A percentile compares a stretch with the other conserved stretches of the same genome.
phyloP scores from a whole-genome alignment of 2,113 vertebrate genomes.

The Pteruthius melanotis region DNA sequence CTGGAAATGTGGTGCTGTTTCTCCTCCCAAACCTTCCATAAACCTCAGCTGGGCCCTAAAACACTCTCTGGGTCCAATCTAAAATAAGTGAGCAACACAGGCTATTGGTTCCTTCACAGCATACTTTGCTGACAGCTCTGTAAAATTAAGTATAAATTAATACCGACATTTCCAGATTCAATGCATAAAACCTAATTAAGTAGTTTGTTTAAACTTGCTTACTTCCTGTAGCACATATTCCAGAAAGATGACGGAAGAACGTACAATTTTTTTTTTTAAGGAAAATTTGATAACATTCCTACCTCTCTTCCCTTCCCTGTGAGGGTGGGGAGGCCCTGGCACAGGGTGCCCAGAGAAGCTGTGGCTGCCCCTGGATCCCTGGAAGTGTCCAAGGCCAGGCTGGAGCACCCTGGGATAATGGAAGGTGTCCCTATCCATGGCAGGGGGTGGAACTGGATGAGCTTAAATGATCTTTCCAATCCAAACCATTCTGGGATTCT shows the following conservation, averaged over 20 bases:
- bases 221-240: background rate
- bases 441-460: background rate
- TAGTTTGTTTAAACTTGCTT: background rate
- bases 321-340: background rate
- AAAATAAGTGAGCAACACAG: background rate
- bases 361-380: background rate
- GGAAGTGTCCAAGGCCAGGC: rapidly evolving
- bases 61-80: background rate
- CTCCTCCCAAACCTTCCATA: background rate
- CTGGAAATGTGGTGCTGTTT: background rate
- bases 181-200: background rate
- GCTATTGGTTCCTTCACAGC: background rate
- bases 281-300: background rate
- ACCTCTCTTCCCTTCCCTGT: background rate
- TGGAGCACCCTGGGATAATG: rapidly evolving
- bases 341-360: background rate
- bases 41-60: background rate
- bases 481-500: background rate
- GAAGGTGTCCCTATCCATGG: background rate
- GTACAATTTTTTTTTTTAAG: too few species aligned
- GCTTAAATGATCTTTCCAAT: background rate
- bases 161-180: background rate
- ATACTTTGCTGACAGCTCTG: background rate
- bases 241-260: background rate
- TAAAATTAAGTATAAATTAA: background rate